These are phyloP conservation scores for Probaryconus sp. DNA, from an alignment of 1,140 invertebrate genomes.

Conservation along the genomic window DNA sequence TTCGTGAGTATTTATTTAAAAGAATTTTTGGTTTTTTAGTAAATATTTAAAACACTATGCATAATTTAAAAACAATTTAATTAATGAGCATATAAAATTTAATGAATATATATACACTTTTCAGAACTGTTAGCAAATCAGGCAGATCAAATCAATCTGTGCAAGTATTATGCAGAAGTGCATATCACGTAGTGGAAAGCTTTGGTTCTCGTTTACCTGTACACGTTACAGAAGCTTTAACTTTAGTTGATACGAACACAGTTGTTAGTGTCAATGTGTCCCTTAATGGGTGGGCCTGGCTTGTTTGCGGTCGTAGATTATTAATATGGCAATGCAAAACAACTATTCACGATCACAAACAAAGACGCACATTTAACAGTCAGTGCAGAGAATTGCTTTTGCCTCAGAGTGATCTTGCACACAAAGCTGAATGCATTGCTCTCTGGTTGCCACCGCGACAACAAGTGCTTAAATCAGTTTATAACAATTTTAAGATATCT, in stretches of 20 bases:
- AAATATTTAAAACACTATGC: not conserved
- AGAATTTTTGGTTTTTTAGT: too few species aligned
- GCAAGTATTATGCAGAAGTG: conserved; percentile 84
- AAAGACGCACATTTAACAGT: conserved; percentile 74
- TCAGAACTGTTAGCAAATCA: conserved; percentile 80
- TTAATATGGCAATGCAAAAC: conserved; percentile 92
- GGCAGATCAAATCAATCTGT: conserved; percentile 82
- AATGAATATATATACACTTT: too few species aligned
- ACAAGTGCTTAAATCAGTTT: conserved; percentile 76
- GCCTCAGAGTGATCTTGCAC: conserved; percentile 94
- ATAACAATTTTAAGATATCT: conserved; percentile 7
- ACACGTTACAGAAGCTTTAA: conserved; percentile 91
- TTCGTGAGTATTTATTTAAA: conserved; percentile 68
- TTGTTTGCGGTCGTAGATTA: conserved; percentile 90
- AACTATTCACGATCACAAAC: conserved; percentile 70
- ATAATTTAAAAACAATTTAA: conserved; percentile 17
- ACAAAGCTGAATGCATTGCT: conserved; percentile 92
- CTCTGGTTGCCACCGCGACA: conserved; percentile 85
- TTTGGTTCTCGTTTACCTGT: conserved; percentile 90
- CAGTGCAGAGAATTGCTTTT: conserved; percentile 90
- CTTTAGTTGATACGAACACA: conserved; percentile 82
- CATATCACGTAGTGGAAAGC: conserved; percentile 84
- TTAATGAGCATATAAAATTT: conserved; percentile 14
- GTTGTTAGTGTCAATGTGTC: conserved; percentile 83
- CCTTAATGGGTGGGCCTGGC: conserved; percentile 88